Conservation (phyloP, 2,797 vertebrate species). For the Huso huso region DNA sequence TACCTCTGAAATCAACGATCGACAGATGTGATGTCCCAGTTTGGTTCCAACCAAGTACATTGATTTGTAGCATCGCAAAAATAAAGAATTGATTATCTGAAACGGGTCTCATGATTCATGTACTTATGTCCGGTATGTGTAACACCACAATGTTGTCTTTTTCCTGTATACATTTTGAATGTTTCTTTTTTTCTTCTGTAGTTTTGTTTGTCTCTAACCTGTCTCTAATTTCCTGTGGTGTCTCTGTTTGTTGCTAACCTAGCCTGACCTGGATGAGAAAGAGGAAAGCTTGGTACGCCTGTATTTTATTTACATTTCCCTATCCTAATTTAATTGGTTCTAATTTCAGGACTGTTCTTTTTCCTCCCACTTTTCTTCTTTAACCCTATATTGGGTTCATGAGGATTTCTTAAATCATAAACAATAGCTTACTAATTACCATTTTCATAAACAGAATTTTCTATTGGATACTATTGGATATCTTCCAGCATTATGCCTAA, state of each 20-base stretch:
- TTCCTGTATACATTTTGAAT: constrained; percentile 14
- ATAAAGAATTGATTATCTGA: neutral
- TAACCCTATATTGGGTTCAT: no score
- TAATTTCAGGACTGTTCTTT: no score
- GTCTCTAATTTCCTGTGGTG: constrained; percentile 54
- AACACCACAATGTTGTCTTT: constrained; percentile 22
- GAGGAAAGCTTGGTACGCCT: constrained; percentile 83
- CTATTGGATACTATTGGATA: no score
- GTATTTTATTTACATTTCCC: constrained; percentile 44
- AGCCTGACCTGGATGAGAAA: constrained; percentile 72
- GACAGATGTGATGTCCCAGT: no score
- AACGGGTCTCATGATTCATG: neutral
- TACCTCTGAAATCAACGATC: no score
- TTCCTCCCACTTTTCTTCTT: no score
- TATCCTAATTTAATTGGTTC: no score
- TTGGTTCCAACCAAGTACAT: constrained; percentile 1
- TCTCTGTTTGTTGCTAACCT: constrained; percentile 60
- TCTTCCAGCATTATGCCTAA: no score
- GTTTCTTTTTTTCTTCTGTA: constrained; percentile 14
- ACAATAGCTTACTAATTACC: no score
- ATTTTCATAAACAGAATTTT: no score
- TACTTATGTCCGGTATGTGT: neutral
- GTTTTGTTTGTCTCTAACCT: constrained; percentile 39
- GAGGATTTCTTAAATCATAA: no score
- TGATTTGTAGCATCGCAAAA: neutral